A percentile compares a stretch with the other conserved stretches of the same genome.
These are phyloP conservation scores for Drosophila lacteicornis DNA, from an alignment of 1,140 invertebrate species.

Conservation along the genomic window DNA sequence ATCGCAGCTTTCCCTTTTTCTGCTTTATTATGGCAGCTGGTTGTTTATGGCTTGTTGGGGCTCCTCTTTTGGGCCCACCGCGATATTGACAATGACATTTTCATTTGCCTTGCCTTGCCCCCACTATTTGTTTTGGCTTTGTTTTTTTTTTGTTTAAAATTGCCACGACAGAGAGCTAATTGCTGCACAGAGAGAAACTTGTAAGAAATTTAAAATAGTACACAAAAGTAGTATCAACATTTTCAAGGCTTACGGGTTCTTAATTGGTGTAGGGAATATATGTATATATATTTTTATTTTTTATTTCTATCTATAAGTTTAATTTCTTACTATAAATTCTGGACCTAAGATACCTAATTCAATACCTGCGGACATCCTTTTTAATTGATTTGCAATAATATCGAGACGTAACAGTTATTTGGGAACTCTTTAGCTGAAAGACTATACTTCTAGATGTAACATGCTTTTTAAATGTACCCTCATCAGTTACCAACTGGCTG, in stretches of 20 bases:
- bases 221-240: neutral
- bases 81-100: conserved; percentile 51
- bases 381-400: no score
- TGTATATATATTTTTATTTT: no score
- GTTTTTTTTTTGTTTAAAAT: conserved; percentile 15
- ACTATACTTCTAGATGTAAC: no score
- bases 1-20: conserved; percentile 1
- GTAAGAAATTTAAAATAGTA: neutral
- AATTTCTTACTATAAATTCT: neutral
- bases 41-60: conserved; percentile 25
- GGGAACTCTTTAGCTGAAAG: no score
- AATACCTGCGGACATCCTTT: no score
- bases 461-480: no score
- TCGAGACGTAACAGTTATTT: no score
- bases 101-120: conserved; percentile 14
- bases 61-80: neutral
- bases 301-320: no score
- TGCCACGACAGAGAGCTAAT: conserved; percentile 15
- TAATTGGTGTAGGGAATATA: no score
- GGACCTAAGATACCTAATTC: neutral
- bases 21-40: neutral
- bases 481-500: neutral
- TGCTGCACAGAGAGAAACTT: conserved; percentile 19
- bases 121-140: conserved; percentile 4
- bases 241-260: no score